Evolutionary conservation across 2,113 vertebrate species (phyloP), one percentile per base, ranked within the genome.

Genomic region (Grammomys surdaster): DNA sequence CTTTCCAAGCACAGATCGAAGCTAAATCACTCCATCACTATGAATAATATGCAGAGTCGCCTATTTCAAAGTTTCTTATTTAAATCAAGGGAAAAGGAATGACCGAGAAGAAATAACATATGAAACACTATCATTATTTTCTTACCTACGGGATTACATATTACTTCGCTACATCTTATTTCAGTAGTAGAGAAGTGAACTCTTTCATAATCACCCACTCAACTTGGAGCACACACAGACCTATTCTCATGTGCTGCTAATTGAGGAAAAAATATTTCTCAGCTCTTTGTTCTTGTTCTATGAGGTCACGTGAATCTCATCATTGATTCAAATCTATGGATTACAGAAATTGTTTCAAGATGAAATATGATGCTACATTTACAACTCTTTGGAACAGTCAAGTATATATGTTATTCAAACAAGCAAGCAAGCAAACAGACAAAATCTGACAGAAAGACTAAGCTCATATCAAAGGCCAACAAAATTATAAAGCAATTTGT

Each of bases 1-100:
- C 78, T 33, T 33, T 46, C 9, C 3, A n/a, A 51, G 16, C 7
- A 48, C 19, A 54, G 36, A 51, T 36, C 17, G 3, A 58, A 89
- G 6, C 12, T 58, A 12, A 22, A 60, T 54, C 22, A 73, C 8
- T 73, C 77, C 8, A 65, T 65, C 22, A 76, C 10, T 67, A 5
- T 58, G 8, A 67, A 60, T 1, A 86, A 0, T 33, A 51, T 43
- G 16, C 3, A 94, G 1, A 70, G 20, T 14, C 48, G 43, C 24
- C 8, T 54, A 51, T 51, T 54, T 19, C 16, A 58, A 51, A 7
- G 17, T 82, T 70, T 5, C 22, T 91, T 17, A 33, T 65, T 58
- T 60, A 33, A 28, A 10, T 43, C n/a, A 24, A 36, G 0, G 0
- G 16, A 76, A 2, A 9, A 20, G 13, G 1, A 0, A 13, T 19